phyloP scores from a whole-genome alignment of 2,888 invertebrate genomes.

The Ceratothoa steindachneri region DNA sequence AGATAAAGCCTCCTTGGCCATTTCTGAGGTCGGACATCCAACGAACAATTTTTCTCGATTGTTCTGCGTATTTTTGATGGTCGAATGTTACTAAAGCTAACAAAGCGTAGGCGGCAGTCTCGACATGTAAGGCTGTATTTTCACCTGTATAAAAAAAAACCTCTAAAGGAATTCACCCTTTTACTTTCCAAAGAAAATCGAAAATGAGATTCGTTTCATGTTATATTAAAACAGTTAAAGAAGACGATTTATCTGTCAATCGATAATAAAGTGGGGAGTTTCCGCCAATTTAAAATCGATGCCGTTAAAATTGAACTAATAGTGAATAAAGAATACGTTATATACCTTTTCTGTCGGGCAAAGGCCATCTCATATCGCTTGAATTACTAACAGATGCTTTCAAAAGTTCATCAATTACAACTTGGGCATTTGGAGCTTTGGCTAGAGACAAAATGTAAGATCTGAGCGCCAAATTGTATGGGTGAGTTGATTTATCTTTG shows the following conservation, averaged over 20 bases:
- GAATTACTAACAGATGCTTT: not conserved
- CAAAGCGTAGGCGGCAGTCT: slow-evolving; percentile 29
- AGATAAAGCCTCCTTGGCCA: slow-evolving; percentile 30
- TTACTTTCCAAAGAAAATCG: too few species aligned
- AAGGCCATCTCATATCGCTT: not conserved
- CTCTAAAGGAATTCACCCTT: too few species aligned
- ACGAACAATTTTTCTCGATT: slow-evolving; percentile 23
- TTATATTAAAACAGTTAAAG: too few species aligned
- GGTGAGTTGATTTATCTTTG: not conserved
- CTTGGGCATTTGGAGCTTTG: not conserved
- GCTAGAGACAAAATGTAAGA: not conserved
- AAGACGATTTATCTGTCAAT: too few species aligned
- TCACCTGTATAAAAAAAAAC: too few species aligned
- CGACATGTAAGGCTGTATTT: slow-evolving; percentile 15
- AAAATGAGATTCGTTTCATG: too few species aligned
- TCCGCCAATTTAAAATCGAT: too few species aligned
- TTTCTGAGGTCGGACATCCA: slow-evolving; percentile 35
- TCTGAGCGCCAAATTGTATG: not conserved
- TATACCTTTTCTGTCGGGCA: not conserved
- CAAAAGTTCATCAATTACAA: not conserved
- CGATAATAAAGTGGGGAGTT: too few species aligned
- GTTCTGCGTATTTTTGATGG: not conserved
- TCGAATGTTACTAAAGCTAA: slow-evolving; percentile 27
- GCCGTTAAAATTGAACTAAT: too few species aligned
- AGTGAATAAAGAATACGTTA: too few species aligned